These are phyloP conservation scores for Ptilorrhoa leucosticta DNA, from an alignment of 2,113 vertebrate species.

Conservation along the genomic window DNA sequence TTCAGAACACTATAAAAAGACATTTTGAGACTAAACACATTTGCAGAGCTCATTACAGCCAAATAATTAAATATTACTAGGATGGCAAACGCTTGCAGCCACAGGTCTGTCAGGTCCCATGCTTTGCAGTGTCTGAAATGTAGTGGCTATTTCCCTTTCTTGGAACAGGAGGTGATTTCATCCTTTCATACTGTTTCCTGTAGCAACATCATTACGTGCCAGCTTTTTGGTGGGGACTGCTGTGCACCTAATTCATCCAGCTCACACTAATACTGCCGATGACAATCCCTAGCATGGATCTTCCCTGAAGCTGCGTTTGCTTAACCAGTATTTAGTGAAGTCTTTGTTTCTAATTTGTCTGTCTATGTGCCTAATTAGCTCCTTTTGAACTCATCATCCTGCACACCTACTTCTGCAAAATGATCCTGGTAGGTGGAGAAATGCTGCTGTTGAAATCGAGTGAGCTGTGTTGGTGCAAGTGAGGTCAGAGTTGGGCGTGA, in stretches of 20 bases:
- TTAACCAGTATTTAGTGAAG: constrained; percentile 7
- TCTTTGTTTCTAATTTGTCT: constrained; percentile 30
- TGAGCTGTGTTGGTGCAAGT: background rate
- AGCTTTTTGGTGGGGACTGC: background rate
- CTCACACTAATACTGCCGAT: background rate
- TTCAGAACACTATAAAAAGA: background rate
- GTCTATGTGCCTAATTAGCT: constrained; percentile 38
- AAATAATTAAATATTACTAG: background rate
- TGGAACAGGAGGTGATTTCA: constrained; percentile 45
- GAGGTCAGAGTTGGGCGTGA: background rate
- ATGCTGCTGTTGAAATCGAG: background rate
- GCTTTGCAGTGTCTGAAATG: background rate
- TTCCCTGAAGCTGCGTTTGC: constrained; percentile 34
- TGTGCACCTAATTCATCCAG: background rate
- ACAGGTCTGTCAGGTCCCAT: background rate
- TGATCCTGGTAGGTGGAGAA: background rate
- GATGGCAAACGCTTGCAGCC: background rate
- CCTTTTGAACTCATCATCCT: constrained; percentile 12
- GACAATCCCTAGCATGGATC: background rate
- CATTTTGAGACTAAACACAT: background rate
- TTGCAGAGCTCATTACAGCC: background rate
- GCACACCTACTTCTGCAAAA: constrained; percentile 1
- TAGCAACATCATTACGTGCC: background rate
- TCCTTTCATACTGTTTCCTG: background rate
- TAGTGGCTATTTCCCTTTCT: background rate